Percentiles rank a stretch among this genome's conserved stretches.
Evolutionary conservation across 2,113 vertebrate species (phyloP).

Genomic region (Peromyscus californicus): DNA sequence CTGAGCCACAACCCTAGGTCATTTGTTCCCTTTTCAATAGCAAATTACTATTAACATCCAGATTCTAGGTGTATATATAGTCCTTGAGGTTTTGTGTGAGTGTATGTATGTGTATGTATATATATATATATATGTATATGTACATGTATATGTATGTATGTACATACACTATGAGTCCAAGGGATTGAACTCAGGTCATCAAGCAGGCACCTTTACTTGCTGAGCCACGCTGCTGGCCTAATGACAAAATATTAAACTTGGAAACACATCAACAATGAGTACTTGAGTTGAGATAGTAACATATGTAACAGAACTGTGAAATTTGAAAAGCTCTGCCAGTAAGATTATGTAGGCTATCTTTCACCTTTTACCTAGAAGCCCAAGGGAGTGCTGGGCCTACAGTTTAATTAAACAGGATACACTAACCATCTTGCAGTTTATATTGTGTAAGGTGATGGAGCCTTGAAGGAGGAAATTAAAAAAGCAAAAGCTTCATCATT

Average conservation of each 20-base stretch:
- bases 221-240: neutral
- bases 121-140: neutral
- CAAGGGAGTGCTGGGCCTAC: neutral
- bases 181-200: neutral
- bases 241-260: slow-evolving; percentile 28
- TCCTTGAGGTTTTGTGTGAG: neutral
- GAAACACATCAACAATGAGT: neutral
- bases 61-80: neutral
- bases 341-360: neutral
- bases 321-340: neutral
- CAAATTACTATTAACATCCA: slow-evolving; percentile 9
- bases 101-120: neutral
- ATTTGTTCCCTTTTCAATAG: neutral
- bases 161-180: neutral
- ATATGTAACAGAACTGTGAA: neutral
- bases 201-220: neutral
- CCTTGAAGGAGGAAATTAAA: neutral
- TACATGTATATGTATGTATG: neutral
- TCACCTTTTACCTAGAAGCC: neutral
- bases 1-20: neutral
- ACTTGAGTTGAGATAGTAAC: neutral
- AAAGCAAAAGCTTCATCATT: neutral
- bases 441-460: neutral
- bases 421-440: neutral
- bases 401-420: slow-evolving; percentile 4